Percentiles rank a stretch among this genome's conserved stretches.
Evolutionary conservation across 2,113 vertebrate genomes (phyloP).

Genomic region (Stomatorhinus ivindoensis): DNA sequence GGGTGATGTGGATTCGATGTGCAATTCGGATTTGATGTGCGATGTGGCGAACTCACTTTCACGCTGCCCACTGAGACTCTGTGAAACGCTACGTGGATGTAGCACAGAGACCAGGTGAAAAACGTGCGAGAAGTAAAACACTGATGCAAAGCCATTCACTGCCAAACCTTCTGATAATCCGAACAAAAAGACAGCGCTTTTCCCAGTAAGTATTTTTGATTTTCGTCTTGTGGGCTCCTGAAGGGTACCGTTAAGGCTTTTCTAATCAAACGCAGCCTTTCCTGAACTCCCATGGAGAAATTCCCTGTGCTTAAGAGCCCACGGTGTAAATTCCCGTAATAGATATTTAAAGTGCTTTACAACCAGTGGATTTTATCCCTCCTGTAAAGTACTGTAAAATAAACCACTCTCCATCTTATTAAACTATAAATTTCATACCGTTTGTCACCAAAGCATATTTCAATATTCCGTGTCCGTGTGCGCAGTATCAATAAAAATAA

Average conservation of each 20-base stretch:
- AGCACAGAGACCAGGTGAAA: neutral
- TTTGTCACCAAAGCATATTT: constrained; percentile 41
- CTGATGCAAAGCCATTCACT: neutral
- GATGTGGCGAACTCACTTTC: neutral
- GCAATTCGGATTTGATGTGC: neutral
- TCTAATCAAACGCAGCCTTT: constrained; percentile 37
- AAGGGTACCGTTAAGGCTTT: constrained; percentile 36
- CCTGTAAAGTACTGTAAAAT: constrained; percentile 44
- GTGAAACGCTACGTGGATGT: too few species aligned
- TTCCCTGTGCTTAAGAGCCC: constrained; percentile 28
- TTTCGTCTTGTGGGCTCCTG: constrained; percentile 23
- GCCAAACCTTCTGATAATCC: constrained; percentile 15
- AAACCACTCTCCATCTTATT: constrained; percentile 49
- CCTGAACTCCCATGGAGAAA: constrained; percentile 35
- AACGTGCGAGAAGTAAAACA: neutral
- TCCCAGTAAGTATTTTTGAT: constrained; percentile 38
- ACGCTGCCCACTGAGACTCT: neutral
- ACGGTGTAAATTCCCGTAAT: constrained; percentile 45
- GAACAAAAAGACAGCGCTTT: constrained; percentile 38
- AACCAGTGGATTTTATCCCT: constrained; percentile 36
- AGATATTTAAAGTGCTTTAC: constrained; percentile 41
- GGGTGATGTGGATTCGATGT: neutral
- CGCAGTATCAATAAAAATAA: constrained; percentile 39
- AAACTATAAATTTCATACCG: constrained; percentile 51
- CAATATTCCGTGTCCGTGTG: constrained; percentile 35